phyloP scores from a whole-genome alignment of 2,888 invertebrate species.

The Chymomyza procnemis region DNA sequence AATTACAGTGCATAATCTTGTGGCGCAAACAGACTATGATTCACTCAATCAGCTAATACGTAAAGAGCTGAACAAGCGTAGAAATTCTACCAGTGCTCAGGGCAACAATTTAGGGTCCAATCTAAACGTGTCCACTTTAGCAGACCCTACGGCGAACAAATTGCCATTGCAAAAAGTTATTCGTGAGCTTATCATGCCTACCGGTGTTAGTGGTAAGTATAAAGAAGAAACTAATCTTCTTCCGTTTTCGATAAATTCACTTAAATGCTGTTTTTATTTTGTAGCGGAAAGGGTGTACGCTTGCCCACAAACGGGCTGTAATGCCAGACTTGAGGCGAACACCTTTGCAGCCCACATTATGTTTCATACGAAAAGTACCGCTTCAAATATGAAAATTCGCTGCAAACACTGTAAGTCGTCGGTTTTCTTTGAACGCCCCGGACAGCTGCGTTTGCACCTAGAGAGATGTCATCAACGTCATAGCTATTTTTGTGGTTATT shows the following conservation, averaged over 20 bases:
- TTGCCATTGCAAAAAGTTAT: not conserved
- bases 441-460: conserved; percentile 81
- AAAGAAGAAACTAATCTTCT: not conserved
- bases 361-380: conserved; percentile 49
- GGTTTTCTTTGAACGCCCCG: conserved; percentile 38
- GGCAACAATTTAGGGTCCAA: not conserved
- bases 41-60: too few relatives aligned
- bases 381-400: conserved; percentile 25
- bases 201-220: conserved; percentile 47
- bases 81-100: conserved; percentile 9
- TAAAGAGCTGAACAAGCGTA: too few relatives aligned
- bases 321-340: conserved; percentile 40
- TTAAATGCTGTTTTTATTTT: not conserved
- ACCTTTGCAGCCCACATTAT: conserved; percentile 60
- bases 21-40: conserved; percentile 20
- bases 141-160: not conserved
- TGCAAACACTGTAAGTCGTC: conserved; percentile 60
- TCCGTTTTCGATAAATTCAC: too few relatives aligned
- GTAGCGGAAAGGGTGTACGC: conserved; percentile 61
- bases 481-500: conserved; percentile 82
- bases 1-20: conserved; percentile 48
- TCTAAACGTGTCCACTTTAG: not conserved
- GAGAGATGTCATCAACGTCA: conserved; percentile 81
- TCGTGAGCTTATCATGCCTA: too few relatives aligned
- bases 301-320: conserved; percentile 61